A percentile compares a stretch with the other conserved stretches of the same genome.
Conservation (phyloP, 1,140 invertebrate genomes). For the Anastatus disparis region DNA sequence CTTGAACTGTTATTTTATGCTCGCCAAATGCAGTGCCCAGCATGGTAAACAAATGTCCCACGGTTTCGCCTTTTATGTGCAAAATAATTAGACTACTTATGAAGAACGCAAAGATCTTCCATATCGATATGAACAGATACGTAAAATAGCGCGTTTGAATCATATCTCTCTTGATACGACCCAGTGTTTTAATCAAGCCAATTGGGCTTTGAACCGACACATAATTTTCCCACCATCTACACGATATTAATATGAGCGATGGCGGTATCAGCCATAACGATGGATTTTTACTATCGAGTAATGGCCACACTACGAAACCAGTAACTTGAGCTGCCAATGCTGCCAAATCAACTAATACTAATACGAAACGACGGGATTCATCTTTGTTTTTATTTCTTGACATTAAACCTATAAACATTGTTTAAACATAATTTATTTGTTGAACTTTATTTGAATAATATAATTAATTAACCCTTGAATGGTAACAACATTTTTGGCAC, state of each 20-base stretch:
- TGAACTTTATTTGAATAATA: no score
- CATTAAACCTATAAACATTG: conserved; percentile 76
- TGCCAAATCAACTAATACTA: conserved; percentile 84
- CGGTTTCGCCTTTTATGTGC: conserved; percentile 79
- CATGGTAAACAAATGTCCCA: conserved; percentile 81
- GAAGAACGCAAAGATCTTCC: conserved; percentile 88
- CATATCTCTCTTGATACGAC: conserved; percentile 84
- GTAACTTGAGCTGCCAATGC: conserved; percentile 88
- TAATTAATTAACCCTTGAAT: no score
- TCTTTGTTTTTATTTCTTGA: conserved; percentile 78
- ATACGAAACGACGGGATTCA: conserved; percentile 81
- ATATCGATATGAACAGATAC: conserved; percentile 88
- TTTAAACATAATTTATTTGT: no score
- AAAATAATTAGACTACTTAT: conserved; percentile 78
- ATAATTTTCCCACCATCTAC: conserved; percentile 98
- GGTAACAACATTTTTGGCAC: no score
- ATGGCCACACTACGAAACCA: conserved; percentile 89
- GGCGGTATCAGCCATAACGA: conserved; percentile 87
- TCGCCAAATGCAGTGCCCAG: conserved; percentile 80
- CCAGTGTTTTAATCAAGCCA: conserved; percentile 81
- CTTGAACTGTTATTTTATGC: conserved; percentile 82
- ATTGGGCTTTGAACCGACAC: conserved; percentile 85
- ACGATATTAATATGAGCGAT: conserved; percentile 84
- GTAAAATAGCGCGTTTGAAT: conserved; percentile 85
- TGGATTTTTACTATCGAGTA: conserved; percentile 75